Percentiles rank a stretch among this genome's conserved stretches.
Conservation (phyloP, 2,113 vertebrate genomes). For the Phyllopteryx taeniolatus region DNA sequence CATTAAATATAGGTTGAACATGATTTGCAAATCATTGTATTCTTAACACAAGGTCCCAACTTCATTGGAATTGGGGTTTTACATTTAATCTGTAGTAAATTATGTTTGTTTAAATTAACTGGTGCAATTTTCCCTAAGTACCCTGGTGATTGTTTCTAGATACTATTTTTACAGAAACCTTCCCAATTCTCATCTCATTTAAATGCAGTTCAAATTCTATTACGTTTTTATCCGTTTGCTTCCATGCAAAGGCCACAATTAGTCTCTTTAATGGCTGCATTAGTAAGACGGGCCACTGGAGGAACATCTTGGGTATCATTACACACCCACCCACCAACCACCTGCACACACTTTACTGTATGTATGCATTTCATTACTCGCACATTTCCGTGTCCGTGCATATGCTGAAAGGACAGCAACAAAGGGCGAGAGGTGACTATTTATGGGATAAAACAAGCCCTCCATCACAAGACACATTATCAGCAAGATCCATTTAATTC, state of each 20-base stretch:
- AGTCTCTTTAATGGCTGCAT: constrained; percentile 48
- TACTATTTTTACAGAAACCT: background rate
- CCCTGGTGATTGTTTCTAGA: background rate
- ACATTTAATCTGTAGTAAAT: constrained; percentile 3
- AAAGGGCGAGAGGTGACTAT: constrained; percentile 44
- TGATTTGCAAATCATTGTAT: too few species aligned
- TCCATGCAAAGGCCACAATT: constrained; percentile 25
- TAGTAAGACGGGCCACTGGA: constrained; percentile 44
- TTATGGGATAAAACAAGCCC: constrained; percentile 26
- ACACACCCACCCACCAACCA: constrained; percentile 39
- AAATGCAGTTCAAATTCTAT: constrained; percentile 13
- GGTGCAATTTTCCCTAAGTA: constrained; percentile 2
- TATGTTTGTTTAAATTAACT: background rate
- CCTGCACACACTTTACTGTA: constrained; percentile 18
- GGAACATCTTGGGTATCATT: constrained; percentile 32
- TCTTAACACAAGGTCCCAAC: too few species aligned
- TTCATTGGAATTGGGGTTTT: too few species aligned
- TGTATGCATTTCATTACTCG: constrained; percentile 37
- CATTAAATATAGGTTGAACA: too few species aligned
- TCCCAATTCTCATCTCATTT: constrained; percentile 4
- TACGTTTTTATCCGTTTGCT: constrained; percentile 25
- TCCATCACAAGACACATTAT: background rate
- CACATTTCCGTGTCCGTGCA: constrained; percentile 18
- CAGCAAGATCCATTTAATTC: constrained; percentile 31
- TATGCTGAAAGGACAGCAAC: constrained; percentile 4